phyloP scores from a whole-genome alignment of 2,888 invertebrate genomes.

The Antitype chi region DNA sequence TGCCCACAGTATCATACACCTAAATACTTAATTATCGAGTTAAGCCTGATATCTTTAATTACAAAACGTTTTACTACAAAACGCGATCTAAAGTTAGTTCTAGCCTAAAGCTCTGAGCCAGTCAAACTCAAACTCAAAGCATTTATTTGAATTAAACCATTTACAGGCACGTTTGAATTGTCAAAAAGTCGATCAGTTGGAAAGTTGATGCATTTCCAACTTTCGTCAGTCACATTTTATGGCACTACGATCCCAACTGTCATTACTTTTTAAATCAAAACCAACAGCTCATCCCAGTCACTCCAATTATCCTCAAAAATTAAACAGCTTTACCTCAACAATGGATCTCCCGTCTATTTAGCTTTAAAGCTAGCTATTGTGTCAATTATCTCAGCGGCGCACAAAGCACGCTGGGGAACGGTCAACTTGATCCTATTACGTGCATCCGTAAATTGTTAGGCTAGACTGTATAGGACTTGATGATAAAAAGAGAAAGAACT shows the following conservation, averaged over 20 bases:
- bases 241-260: background rate
- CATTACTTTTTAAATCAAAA: background rate
- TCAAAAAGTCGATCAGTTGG: too few species aligned
- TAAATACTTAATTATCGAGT: background rate
- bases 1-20: too few species aligned
- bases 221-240: background rate
- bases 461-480: background rate
- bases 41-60: background rate
- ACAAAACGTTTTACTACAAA: background rate
- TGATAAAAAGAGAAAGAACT: background rate
- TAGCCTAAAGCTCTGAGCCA: too few species aligned
- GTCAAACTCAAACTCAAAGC: too few species aligned
- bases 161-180: too few species aligned
- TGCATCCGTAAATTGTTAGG: conserved; percentile 7
- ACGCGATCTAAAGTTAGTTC: too few species aligned
- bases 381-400: conserved; percentile 54
- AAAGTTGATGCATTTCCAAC: too few species aligned
- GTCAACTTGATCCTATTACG: conserved; percentile 58
- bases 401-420: conserved; percentile 47
- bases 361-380: conserved; percentile 41
- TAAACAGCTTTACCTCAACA: background rate
- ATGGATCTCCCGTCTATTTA: background rate
- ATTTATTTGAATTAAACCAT: too few species aligned
- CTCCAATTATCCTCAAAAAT: background rate
- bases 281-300: background rate